Evolutionary conservation across 2,888 invertebrate genomes (phyloP).

Genomic region (Desoria tigrina): DNA sequence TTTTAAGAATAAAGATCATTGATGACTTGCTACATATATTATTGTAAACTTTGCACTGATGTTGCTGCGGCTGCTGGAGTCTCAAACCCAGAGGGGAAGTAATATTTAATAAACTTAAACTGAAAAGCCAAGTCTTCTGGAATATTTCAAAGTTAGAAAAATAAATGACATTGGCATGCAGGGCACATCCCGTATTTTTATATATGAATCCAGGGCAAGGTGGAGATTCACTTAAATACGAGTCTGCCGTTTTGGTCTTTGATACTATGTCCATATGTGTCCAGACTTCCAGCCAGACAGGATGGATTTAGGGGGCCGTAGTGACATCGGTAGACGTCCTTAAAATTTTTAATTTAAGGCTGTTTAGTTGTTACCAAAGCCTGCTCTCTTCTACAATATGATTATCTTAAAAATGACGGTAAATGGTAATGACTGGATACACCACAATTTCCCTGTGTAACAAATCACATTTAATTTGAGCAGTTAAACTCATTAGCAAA

Average conservation of each 20-base stretch:
- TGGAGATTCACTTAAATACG: not conserved
- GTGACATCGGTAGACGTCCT: no score
- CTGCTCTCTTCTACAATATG: no score
- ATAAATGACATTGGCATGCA: constrained; percentile 11
- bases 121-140: constrained; percentile 11
- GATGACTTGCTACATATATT: not conserved
- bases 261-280: not conserved
- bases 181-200: not conserved
- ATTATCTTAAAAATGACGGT: no score
- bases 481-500: no score
- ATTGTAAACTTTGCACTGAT: no score
- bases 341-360: no score
- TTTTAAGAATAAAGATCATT: not conserved
- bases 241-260: not conserved
- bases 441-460: no score
- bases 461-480: no score
- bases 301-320: not conserved
- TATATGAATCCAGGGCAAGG: not conserved
- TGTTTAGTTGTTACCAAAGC: no score
- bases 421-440: no score
- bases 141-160: constrained; percentile 20
- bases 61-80: no score
- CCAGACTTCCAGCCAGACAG: not conserved
- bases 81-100: no score
- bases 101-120: not conserved